Evolutionary conservation across 2,888 invertebrate species (phyloP), one percentile per base, ranked within the genome.

Genomic region (Lysandra coridon): DNA sequence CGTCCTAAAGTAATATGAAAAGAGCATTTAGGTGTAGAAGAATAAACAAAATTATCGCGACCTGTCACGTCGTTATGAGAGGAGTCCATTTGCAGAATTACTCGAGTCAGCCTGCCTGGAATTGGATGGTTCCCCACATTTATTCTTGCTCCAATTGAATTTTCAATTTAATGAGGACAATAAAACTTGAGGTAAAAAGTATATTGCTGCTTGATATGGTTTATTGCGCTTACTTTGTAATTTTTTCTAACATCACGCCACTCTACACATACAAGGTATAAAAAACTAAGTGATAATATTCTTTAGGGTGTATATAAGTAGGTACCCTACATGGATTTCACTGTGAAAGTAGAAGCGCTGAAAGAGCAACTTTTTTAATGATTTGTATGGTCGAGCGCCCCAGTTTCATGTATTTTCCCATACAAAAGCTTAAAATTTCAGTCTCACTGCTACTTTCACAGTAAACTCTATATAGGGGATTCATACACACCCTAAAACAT

Each of bases 81-180:
- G 73, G 49, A 62, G 78, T 78, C 79, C 79, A 80, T 79, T 80
- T 80, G 80, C 75, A 69, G 75, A 80, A 80, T 80, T 80, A 78
- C 80, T 78, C 64, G 69, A 78, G 75, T 79, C 78, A 78, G 62
- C 44, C 79, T 62, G 78, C 79, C 79, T 53, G 62, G 69, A 79
- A 80, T 80, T 79, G 79, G 79, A 79, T 75, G 78, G 49, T 60
- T 77, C 44, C 78, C 75, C 53, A 79, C 80, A 76, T 78, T 80
- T 78, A 78, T 80, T 74, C 78, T 40, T 74, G 53, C 78, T 69
- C 49, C 64, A 78, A 78, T 80, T 64, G 44, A 78, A 64, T 78
- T 78, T 74, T 78, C 49, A 69, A 49, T 80, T 60, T 74, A 79
- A 78, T 74, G 33, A 62, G 37, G 53, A 62, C 75, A 80, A 78